Evolutionary conservation across 2,888 invertebrate species (phyloP).

Genomic region (Chloromyia formosa): DNA sequence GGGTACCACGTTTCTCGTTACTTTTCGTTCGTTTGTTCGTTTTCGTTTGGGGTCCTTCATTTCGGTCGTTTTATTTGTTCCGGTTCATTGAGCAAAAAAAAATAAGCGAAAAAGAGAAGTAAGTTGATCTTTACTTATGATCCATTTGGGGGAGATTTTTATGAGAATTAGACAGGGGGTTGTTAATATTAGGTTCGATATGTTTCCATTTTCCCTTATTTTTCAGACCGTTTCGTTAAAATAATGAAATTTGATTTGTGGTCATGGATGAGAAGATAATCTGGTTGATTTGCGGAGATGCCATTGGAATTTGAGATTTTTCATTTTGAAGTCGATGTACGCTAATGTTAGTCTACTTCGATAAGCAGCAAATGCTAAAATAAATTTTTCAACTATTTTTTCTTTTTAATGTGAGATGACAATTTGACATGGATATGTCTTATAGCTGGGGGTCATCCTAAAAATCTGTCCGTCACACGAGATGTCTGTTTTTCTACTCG

Average conservation of each 20-base stretch:
- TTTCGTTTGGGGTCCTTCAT: conserved; percentile 17
- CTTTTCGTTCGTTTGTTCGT: conserved; percentile 39
- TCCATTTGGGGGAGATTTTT: conserved; percentile 43
- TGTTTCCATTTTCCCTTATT: background rate
- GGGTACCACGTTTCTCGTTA: conserved; percentile 42
- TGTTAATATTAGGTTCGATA: conserved; percentile 23
- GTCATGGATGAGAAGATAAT: background rate
- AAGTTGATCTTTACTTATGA: conserved; percentile 32
- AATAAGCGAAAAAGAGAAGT: no score
- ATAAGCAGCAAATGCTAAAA: no score
- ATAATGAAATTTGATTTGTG: conserved; percentile 2
- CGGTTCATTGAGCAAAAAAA: conserved; percentile 38
- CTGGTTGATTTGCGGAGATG: no score
- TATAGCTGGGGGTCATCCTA: no score
- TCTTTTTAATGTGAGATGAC: no score
- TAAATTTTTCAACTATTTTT: no score
- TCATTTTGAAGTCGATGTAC: no score
- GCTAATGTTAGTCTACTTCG: no score
- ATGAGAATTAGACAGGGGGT: conserved; percentile 18
- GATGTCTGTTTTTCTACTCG: no score
- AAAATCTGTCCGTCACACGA: no score
- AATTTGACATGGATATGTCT: no score
- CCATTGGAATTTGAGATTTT: no score
- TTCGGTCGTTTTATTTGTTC: conserved; percentile 39
- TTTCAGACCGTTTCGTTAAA: background rate